Evolutionary conservation across 1,140 invertebrate genomes (phyloP).

Genomic region (Drosophila eugracilis): DNA sequence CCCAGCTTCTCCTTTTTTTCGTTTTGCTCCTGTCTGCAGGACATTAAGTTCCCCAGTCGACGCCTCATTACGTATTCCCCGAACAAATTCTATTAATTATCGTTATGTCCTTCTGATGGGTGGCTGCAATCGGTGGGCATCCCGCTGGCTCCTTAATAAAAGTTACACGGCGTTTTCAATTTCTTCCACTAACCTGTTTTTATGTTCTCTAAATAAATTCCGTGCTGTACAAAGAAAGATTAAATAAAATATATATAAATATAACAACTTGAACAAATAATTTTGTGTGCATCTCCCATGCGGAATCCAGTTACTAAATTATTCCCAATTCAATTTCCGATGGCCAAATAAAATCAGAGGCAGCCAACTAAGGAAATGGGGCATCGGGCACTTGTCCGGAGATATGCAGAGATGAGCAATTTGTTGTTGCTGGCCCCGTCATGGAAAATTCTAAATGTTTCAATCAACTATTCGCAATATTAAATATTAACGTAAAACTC

Average conservation of each 20-base stretch:
- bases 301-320: constrained; percentile 51
- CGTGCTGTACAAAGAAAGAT: too few species aligned
- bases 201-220: too few species aligned
- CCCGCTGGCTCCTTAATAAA: constrained; percentile 50
- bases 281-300: constrained; percentile 18
- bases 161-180: constrained; percentile 42
- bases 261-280: constrained; percentile 1
- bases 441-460: constrained; percentile 77
- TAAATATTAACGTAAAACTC: constrained; percentile 82
- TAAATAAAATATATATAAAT: too few species aligned
- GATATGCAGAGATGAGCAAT: constrained; percentile 53
- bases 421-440: constrained; percentile 36
- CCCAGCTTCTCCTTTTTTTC: not conserved
- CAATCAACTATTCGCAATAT: constrained; percentile 80
- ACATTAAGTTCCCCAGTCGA: constrained; percentile 19
- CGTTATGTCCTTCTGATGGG: constrained; percentile 81
- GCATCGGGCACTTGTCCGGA: constrained; percentile 15
- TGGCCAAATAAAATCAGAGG: constrained; percentile 78
- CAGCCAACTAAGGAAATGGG: constrained; percentile 58
- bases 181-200: not conserved
- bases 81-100: constrained; percentile 84
- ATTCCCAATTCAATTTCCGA: constrained; percentile 76
- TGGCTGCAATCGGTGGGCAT: constrained; percentile 53
- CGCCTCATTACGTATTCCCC: constrained; percentile 76
- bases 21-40: constrained; percentile 22